A percentile compares a stretch with the other conserved stretches of the same genome.
These are phyloP conservation scores for Dryococelus australis DNA, from an alignment of 2,888 invertebrate genomes.

Conservation along the genomic window DNA sequence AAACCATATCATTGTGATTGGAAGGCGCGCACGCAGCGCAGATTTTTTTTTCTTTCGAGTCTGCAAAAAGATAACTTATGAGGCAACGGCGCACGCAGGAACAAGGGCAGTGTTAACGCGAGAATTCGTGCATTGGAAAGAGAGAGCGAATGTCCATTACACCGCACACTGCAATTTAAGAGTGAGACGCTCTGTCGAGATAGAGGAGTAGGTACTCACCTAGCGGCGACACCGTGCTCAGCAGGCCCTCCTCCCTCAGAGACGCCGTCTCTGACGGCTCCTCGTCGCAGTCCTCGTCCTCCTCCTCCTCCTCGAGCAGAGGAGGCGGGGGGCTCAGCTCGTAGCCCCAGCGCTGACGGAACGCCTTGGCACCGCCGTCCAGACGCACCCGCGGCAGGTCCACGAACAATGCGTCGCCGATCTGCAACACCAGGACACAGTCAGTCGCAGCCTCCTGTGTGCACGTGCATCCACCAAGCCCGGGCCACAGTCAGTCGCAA, in stretches of 20 bases:
- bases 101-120: no score
- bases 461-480: no score
- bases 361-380: constrained; percentile 71
- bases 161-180: no score
- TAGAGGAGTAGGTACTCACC: constrained; percentile 61
- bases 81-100: no score
- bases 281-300: constrained; percentile 59
- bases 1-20: no score
- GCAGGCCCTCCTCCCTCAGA: constrained; percentile 66
- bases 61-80: no score
- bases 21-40: no score
- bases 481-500: no score
- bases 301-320: constrained; percentile 71
- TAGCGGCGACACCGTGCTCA: constrained; percentile 59
- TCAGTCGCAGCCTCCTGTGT: neutral
- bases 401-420: constrained; percentile 65
- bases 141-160: no score
- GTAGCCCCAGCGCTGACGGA: constrained; percentile 70
- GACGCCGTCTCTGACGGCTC: constrained; percentile 57
- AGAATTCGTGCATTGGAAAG: no score
- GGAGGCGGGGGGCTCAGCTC: constrained; percentile 69
- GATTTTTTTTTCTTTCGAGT: no score
- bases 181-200: no score
- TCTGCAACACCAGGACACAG: constrained; percentile 54
- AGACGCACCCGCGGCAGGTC: constrained; percentile 72